Conservation (phyloP, 2,888 invertebrate species). For the Thalpophila matura region DNA sequence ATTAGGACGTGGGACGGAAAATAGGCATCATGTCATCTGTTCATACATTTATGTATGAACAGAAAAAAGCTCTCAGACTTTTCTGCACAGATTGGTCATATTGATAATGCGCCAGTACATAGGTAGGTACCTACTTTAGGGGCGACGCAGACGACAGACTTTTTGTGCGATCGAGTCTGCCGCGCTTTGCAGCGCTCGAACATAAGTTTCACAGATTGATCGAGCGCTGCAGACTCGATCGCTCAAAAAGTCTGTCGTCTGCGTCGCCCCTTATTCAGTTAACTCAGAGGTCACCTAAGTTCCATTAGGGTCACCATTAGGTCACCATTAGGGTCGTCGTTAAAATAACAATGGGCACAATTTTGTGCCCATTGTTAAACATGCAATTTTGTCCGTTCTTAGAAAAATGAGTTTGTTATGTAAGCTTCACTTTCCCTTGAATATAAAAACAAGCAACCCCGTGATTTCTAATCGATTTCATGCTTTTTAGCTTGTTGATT, state of each 20-base stretch:
- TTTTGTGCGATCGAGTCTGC: too few species aligned
- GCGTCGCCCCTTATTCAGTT: conserved; percentile 8
- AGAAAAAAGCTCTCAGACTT: not conserved
- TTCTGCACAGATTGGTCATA: not conserved
- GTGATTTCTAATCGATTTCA: conserved; percentile 71
- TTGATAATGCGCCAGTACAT: not conserved
- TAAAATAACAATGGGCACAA: conserved; percentile 54
- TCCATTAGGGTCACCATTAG: conserved; percentile 11
- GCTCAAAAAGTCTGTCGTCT: too few species aligned
- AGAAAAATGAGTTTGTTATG: conserved; percentile 51
- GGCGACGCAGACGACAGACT: too few species aligned
- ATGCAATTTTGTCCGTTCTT: conserved; percentile 49
- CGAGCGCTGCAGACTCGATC: too few species aligned
- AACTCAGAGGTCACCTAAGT: conserved; percentile 7
- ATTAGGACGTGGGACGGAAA: conserved; percentile 23
- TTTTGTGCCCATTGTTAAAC: too few species aligned
- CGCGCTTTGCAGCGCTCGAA: too few species aligned
- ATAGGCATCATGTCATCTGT: conserved; percentile 17
- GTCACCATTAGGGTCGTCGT: conserved; percentile 31
- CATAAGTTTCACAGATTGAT: too few species aligned
- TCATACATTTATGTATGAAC: conserved; percentile 10
- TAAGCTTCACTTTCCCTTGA: conserved; percentile 65
- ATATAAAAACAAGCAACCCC: conserved; percentile 48
- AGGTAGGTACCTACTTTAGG: too few species aligned
- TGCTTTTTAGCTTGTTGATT: conserved; percentile 57